These are phyloP conservation scores for Pogonocichla stellata DNA, from an alignment of 2,113 vertebrate species.

Conservation along the genomic window DNA sequence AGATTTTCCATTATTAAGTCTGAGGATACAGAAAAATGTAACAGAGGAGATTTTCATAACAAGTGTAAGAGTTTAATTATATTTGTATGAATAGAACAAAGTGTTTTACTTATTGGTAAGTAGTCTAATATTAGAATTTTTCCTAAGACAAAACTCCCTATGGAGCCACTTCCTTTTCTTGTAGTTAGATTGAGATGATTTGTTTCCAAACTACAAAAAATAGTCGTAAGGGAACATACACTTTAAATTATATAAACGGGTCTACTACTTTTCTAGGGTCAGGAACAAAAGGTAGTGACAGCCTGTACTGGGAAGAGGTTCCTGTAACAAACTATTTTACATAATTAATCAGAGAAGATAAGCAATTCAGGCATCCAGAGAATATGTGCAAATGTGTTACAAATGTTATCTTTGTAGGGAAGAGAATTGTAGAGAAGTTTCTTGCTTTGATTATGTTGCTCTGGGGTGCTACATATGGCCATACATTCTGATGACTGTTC, in stretches of 20 bases:
- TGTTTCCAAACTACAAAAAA: not conserved
- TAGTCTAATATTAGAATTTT: not conserved
- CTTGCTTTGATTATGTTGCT: not conserved
- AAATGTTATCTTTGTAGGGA: not conserved
- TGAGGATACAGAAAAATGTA: not conserved
- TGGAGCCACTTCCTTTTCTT: slow-evolving; percentile 14
- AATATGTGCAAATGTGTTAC: not conserved
- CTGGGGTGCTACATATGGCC: not conserved
- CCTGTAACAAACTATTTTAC: not conserved
- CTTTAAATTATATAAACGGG: not conserved
- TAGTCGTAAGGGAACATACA: not conserved
- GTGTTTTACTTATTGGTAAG: slow-evolving; percentile 16
- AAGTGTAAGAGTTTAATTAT: not conserved
- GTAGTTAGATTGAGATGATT: not conserved
- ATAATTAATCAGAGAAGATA: not conserved
- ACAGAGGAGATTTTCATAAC: not conserved
- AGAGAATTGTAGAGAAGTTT: not conserved
- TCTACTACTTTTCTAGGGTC: not conserved
- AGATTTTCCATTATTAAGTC: not conserved
- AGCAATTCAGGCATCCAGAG: not conserved
- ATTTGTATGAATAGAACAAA: not conserved
- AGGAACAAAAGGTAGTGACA: not conserved
- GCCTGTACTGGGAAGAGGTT: not conserved
- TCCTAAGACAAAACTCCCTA: not conserved
- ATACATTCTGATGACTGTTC: not conserved